Evolutionary conservation across 2,113 vertebrate genomes (phyloP), one percentile per base, ranked within the genome.

Genomic region (Acanthochromis polyacanthus): DNA sequence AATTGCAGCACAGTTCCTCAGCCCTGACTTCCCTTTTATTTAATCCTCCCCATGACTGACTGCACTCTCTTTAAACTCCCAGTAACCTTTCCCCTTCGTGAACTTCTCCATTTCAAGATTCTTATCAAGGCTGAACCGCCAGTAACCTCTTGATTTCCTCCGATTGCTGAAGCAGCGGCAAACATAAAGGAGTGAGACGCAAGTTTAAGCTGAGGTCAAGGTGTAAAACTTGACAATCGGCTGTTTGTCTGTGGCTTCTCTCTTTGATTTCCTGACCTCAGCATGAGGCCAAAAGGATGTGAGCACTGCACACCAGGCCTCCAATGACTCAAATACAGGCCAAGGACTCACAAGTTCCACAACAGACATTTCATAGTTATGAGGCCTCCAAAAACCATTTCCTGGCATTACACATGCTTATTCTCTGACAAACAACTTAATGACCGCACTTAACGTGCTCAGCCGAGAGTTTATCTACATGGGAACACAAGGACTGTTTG

Each of bases 81-180:
- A 1, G 75, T 92, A 93, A 95, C 93, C 94, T 95, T 93, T 94
- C 90, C 91, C 91, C 89, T 89, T 66, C 0, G 38, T 89, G 90
- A 94, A 94, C 94, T 95, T 94, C 89, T 91, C 91, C 90, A 88
- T 93, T 91, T 91, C 89, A 76, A 93, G 93, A 95, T 95, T 83
- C 90, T 94, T 94, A 95, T 95, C 94, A 84, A 86, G 87, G 74
- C 82, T 93, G 93, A 94, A 93, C 95, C 83, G 17, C 82, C 71
- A 75, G 66, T 94, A 93, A 94, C 94, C 93, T 89, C 90, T 87
- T 69, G 82, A 88, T 93, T 94, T 92, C 92, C 87, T 91, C 83
- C 22, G 68, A 91, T 88, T 91, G 87, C 83, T 43, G 65, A 78
- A 86, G 87, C 88, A 46, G 88, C 79, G 63, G 86, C 73, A 69